phyloP scores from a whole-genome alignment of 2,888 invertebrate species.

The Latrodectus elegans region DNA sequence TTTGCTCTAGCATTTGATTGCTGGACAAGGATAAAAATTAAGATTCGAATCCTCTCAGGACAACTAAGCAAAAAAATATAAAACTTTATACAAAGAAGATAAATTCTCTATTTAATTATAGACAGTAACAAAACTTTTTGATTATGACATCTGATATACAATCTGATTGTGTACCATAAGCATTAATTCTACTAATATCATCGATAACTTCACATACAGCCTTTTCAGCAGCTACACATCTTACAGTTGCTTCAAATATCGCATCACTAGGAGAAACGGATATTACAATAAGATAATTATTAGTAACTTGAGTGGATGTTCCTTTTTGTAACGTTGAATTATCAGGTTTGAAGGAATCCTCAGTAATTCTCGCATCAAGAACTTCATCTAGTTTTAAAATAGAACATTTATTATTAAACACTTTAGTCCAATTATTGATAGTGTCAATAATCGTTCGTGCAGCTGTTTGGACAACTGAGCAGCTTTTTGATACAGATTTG shows the following conservation, averaged over 20 bases:
- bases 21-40: no score
- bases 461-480: conserved; percentile 33
- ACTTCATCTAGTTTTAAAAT: conserved; percentile 27
- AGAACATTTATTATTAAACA: conserved; percentile 28
- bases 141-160: conserved; percentile 74
- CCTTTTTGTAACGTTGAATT: conserved; percentile 13
- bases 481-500: conserved; percentile 25
- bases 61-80: not conserved
- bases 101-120: conserved; percentile 50
- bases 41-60: no score
- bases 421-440: conserved; percentile 34
- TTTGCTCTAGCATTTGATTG: no score
- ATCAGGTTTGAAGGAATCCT: conserved; percentile 1
- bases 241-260: conserved; percentile 86
- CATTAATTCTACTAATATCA: conserved; percentile 77
- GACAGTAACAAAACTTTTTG: conserved; percentile 75
- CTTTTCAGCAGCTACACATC: conserved; percentile 73
- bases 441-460: conserved; percentile 53
- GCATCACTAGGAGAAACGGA: conserved; percentile 82
- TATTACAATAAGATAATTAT: conserved; percentile 80
- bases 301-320: not conserved
- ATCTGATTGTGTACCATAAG: conserved; percentile 75
- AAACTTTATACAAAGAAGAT: not conserved
- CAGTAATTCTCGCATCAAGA: conserved; percentile 34
- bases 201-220: conserved; percentile 71